Base-by-base conservation (phyloP, 1,140 invertebrate genomes). In the Cyclina sinensis region DNA sequence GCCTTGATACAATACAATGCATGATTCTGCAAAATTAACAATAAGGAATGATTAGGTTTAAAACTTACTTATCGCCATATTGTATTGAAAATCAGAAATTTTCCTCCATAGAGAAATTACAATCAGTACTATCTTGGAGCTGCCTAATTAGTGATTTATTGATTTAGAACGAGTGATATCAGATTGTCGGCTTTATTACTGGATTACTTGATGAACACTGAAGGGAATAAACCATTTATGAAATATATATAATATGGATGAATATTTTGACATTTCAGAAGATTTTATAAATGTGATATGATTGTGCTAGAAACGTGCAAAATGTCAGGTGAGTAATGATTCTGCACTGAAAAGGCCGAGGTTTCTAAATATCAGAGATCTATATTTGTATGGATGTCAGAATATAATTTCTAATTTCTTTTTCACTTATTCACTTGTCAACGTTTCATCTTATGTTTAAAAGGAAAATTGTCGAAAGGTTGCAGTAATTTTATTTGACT, bases 101-200 rank as follows among this genome's bases (percentile, higher is more conserved):
- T n/a, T n/a, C 37, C 24, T 70, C 11, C 32, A 70, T 35, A n/a
- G 32, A 70, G 4, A 70, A 3, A 37, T 9, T 35, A 27, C 24
- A 37, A 70, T 70, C 65, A 14, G 3, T 4, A 70, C 12, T 32
- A 70, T 70, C 65, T 70, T 35, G 18, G 18, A 37, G 32, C 24
- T 70, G 7, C 35, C 14, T 70, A 70, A 70, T 70, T 70, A 70
- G 65, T 35, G 32, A 37, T 12, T 37, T 70, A 37, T 70, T 39
- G 65, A 70, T 70, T 70, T 30, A 16, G 14, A 27, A 37, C 7
- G 65, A 5, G 4, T 32, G 12, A 14, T 70, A 70, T 70, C 65
- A 70, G 65, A 70, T 70, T 11, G 4, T 21, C 57, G 43, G 14
- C 24, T 4, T 27, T 18, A 62, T 62, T 62, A 5, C 24, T 27